phyloP scores from a whole-genome alignment of 1,140 invertebrate species.

The Dinoponera quadriceps region DNA sequence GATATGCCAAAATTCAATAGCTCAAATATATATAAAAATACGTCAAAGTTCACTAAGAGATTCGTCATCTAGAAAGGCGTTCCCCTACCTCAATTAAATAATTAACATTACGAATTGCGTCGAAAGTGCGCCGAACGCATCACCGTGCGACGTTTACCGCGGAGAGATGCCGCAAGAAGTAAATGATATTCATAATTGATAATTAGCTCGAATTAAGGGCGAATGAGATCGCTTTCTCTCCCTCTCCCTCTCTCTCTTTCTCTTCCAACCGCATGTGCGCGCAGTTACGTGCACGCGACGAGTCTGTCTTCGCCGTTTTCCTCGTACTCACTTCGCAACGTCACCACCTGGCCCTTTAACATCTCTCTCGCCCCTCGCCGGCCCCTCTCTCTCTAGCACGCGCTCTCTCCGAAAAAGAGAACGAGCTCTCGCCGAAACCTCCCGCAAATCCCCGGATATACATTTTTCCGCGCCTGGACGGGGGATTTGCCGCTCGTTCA shows the following conservation, averaged over 20 bases:
- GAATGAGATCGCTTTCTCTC: conserved; percentile 15
- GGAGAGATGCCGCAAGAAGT: neutral
- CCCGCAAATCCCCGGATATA: conserved; percentile 49
- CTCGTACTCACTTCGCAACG: conserved; percentile 16
- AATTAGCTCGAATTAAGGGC: conserved; percentile 34
- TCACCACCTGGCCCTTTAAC: conserved; percentile 1
- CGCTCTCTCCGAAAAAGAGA: neutral
- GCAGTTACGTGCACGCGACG: conserved; percentile 38
- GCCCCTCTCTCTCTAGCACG: neutral
- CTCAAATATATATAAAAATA: too few species aligned
- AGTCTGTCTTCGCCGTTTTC: neutral
- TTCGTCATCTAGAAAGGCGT: too few species aligned
- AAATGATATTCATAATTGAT: conserved; percentile 46
- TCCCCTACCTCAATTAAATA: too few species aligned
- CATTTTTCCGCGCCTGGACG: conserved; percentile 22
- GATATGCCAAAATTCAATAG: too few species aligned
- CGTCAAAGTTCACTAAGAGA: too few species aligned
- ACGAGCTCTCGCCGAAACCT: conserved; percentile 2
- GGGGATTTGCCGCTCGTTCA: conserved; percentile 26
- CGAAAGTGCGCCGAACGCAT: neutral
- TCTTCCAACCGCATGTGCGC: conserved; percentile 14
- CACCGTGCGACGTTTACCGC: neutral
- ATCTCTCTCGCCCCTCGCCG: neutral
- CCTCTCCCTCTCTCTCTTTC: neutral
- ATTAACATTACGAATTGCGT: conserved; percentile 7